A percentile compares a stretch with the other conserved stretches of the same genome.
These are phyloP conservation scores for Lophius americanus DNA, from an alignment of 2,797 vertebrate species.

Conservation along the genomic window DNA sequence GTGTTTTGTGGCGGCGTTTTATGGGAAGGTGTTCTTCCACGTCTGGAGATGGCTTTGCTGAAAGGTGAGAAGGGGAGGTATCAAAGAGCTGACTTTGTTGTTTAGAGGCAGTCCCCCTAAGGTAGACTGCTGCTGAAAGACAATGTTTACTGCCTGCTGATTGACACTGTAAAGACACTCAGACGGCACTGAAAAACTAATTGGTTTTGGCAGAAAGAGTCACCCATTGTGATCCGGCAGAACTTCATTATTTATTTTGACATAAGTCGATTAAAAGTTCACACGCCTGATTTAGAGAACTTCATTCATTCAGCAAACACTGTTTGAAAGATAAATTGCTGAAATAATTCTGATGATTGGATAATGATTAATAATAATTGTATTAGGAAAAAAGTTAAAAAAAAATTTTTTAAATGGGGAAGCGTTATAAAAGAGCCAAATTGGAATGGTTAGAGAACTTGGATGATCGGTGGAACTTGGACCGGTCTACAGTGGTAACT, in stretches of 20 bases:
- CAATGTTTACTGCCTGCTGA: conserved; percentile 75
- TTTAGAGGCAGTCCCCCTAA: conserved; percentile 71
- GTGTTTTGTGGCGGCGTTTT: conserved; percentile 78
- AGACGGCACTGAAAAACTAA: conserved; percentile 67
- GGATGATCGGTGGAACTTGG: too few species aligned
- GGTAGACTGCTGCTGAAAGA: conserved; percentile 72
- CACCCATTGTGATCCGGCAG: conserved; percentile 55
- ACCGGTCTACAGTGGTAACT: too few species aligned
- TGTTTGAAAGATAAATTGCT: conserved; percentile 31
- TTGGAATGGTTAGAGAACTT: too few species aligned
- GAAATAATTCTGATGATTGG: conserved; percentile 17
- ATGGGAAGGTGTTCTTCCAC: conserved; percentile 71
- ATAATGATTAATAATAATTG: background rate
- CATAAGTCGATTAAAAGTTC: conserved; percentile 54
- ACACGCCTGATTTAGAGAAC: conserved; percentile 53
- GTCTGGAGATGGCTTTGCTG: conserved; percentile 68
- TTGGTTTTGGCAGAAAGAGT: conserved; percentile 68
- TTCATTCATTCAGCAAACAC: conserved; percentile 51
- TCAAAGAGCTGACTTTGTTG: conserved; percentile 80
- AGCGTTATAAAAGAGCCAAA: too few species aligned
- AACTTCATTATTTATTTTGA: conserved; percentile 64
- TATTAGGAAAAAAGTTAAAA: background rate
- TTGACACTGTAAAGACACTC: conserved; percentile 74
- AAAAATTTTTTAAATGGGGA: too few species aligned
- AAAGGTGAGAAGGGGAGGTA: conserved; percentile 76